Base-by-base conservation (phyloP, 2,113 vertebrate species). In the Phalacrocorax carbo region DNA sequence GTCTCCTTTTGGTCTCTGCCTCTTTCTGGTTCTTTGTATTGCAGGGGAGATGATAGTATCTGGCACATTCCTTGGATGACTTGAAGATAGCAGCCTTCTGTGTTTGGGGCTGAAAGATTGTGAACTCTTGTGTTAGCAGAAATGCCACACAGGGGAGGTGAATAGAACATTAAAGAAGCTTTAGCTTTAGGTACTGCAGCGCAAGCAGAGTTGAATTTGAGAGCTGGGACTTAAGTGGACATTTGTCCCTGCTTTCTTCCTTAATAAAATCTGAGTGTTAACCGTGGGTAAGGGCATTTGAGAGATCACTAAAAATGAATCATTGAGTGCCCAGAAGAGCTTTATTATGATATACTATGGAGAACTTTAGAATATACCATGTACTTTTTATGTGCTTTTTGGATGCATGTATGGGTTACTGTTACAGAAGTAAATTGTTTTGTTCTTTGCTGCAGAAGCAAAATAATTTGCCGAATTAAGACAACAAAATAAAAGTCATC, bases 21-120 rank as follows among this genome's bases (percentile, higher is more conserved):
- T 97, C 91, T 97, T 88, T 97, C 97, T 98, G 91, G 96, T 87
- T 98, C 98, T 98, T 98, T 98, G 98, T 98, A 98, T 98, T 95
- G 70, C 96, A 97, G 97, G 96, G 98, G 98, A 98, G 97, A 98
- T 97, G 98, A 99, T 99, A 98, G 98, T 99, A 99, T 99, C 98
- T 98, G 97, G 98, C 97, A 98, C 99, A 99, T 99, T 99, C 99
- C 98, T 99, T 97, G 98, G 98, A 99, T 99, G 98, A 98, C 98
- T 98, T 96, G 95, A 97, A 98, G 97, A 98, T 98, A 98, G 98
- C 97, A 98, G 97, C 94, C 97, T 97, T 97, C 97, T 98, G 97
- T 98, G 96, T 98, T 98, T 97, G 96, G 98, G 97, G 93, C 97
- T 98, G 96, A 98, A 98, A 98, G 97, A 98, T 96, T 98, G 97